Evolutionary conservation across 2,797 vertebrate species (phyloP).

Genomic region (Tamandua tetradactyla): DNA sequence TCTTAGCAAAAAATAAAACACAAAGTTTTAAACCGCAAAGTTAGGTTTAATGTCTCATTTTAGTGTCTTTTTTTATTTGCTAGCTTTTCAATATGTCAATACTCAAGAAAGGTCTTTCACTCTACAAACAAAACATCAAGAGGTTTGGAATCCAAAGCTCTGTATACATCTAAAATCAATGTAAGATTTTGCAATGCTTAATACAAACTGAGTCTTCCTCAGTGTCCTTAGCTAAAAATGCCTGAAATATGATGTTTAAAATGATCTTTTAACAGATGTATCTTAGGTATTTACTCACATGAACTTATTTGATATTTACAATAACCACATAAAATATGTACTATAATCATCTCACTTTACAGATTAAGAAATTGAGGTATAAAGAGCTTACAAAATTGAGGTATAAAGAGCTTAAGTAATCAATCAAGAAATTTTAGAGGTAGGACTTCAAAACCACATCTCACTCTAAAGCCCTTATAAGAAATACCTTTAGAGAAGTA

Average conservation of each 20-base stretch:
- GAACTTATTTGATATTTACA: constrained; percentile 1
- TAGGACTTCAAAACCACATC: neutral
- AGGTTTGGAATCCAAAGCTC: neutral
- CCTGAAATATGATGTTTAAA: neutral
- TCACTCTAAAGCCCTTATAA: neutral
- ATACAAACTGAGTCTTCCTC: neutral
- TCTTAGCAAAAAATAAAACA: too few relatives aligned
- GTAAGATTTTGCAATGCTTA: neutral
- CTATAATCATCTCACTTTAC: neutral
- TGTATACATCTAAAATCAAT: neutral
- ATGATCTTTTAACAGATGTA: neutral
- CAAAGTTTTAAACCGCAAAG: too few relatives aligned
- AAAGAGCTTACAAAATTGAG: neutral
- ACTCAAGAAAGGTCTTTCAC: too few relatives aligned
- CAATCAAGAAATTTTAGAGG: neutral
- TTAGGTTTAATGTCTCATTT: too few relatives aligned
- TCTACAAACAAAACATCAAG: neutral
- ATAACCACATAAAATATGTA: neutral
- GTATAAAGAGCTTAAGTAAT: too few relatives aligned
- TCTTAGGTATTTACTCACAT: neutral
- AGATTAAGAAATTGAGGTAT: neutral
- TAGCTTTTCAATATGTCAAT: too few relatives aligned
- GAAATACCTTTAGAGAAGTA: neutral
- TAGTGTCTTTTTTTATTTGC: too few relatives aligned
- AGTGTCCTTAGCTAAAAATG: constrained; percentile 5